A percentile compares a stretch with the other conserved stretches of the same genome.
Evolutionary conservation across 1,140 invertebrate genomes (phyloP).

Genomic region (Drosophila lacteicornis): DNA sequence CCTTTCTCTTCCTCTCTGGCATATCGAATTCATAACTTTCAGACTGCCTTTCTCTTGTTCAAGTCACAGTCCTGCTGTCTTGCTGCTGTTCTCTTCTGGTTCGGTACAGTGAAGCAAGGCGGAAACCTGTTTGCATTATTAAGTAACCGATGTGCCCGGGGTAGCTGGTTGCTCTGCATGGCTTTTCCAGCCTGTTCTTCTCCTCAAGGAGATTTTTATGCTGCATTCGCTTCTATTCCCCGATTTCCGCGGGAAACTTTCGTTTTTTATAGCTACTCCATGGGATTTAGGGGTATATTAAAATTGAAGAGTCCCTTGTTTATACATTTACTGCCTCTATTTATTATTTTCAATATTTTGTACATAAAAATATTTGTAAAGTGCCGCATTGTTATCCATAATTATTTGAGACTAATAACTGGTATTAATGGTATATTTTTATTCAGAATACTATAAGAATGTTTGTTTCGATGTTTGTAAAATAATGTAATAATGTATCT

Average conservation of each 20-base stretch:
- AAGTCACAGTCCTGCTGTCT: slow-evolving; percentile 28
- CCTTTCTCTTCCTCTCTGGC: slow-evolving; percentile 31
- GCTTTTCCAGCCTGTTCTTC: slow-evolving; percentile 59
- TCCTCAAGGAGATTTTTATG: slow-evolving; percentile 40
- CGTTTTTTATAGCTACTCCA: slow-evolving; percentile 62
- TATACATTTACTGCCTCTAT: background rate
- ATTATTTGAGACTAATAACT: background rate
- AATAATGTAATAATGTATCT: background rate
- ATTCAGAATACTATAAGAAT: too few relatives aligned
- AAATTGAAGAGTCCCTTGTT: background rate
- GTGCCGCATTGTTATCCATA: background rate
- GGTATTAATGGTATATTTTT: too few relatives aligned
- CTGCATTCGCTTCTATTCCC: slow-evolving; percentile 39
- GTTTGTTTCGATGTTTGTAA: background rate
- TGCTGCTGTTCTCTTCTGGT: slow-evolving; percentile 2
- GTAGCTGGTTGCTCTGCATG: slow-evolving; percentile 66
- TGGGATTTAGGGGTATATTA: background rate
- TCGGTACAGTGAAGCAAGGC: slow-evolving; percentile 31
- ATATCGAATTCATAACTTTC: slow-evolving; percentile 73
- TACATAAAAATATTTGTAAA: background rate
- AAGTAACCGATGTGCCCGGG: slow-evolving; percentile 64
- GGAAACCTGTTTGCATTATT: slow-evolving; percentile 79
- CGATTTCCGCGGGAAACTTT: slow-evolving; percentile 63
- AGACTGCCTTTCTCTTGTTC: slow-evolving; percentile 50
- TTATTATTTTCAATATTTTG: background rate